Conservation (phyloP, 2,113 vertebrate genomes). For the Eleginops maclovinus region DNA sequence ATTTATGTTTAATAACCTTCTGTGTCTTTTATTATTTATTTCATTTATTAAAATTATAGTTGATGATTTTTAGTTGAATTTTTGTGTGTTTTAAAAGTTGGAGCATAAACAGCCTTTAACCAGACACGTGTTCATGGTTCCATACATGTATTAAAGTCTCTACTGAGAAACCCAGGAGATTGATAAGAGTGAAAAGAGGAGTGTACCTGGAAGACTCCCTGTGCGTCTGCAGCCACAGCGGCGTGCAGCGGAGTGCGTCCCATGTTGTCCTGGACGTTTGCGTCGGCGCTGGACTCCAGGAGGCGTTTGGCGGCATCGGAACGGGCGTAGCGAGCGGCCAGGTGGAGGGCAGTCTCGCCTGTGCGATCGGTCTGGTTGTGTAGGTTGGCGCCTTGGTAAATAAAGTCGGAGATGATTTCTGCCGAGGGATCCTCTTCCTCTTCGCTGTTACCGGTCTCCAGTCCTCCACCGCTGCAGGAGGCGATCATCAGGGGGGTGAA, state of each 20-base stretch:
- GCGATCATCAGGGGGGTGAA: constrained; percentile 99
- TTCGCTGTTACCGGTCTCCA: constrained; percentile 94
- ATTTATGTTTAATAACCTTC: too few species aligned
- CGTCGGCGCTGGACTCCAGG: constrained; percentile 95
- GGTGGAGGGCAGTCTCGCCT: constrained; percentile 94
- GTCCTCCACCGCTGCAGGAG: constrained; percentile 95
- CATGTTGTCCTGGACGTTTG: constrained; percentile 99
- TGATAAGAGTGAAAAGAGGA: neutral
- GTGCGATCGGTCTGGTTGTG: constrained; percentile 99
- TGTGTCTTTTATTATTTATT: too few species aligned
- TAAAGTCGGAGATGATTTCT: constrained; percentile 96
- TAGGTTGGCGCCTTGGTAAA: constrained; percentile 96
- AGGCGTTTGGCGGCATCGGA: constrained; percentile 97
- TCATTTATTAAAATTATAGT: too few species aligned
- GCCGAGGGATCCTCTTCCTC: constrained; percentile 95
- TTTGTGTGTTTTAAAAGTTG: too few species aligned
- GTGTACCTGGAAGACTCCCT: constrained; percentile 96
- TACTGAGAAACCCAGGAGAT: too few species aligned
- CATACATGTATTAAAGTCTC: too few species aligned
- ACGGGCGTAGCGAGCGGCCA: constrained; percentile 95
- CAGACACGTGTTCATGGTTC: too few species aligned
- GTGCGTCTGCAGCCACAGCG: constrained; percentile 94
- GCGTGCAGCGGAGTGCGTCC: constrained; percentile 95
- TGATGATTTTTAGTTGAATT: too few species aligned
- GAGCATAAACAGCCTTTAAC: too few species aligned